Conservation (phyloP, 1,140 invertebrate genomes). For the Drosophila bocqueti region DNA sequence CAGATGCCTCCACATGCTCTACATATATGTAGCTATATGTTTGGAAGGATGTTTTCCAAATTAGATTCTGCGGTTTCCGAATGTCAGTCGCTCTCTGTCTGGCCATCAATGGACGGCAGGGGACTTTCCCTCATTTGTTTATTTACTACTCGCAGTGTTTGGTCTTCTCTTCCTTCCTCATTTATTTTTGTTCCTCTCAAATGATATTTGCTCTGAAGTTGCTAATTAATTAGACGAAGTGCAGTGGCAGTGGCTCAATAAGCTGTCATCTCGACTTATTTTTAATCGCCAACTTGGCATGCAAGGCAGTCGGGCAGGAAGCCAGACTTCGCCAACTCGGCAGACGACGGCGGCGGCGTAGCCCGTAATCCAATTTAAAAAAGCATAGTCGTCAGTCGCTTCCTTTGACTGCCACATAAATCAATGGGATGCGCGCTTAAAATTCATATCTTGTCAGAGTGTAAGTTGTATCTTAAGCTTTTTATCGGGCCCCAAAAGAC, state of each 20-base stretch:
- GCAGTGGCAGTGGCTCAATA: conserved; percentile 26
- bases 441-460: conserved; percentile 81
- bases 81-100: conserved; percentile 39
- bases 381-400: conserved; percentile 53
- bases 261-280: conserved; percentile 47
- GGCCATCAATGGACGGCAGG: background rate
- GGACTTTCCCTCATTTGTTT: conserved; percentile 48
- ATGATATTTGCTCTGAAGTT: conserved; percentile 44
- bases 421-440: conserved; percentile 72
- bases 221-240: conserved; percentile 66
- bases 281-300: conserved; percentile 63
- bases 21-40: conserved; percentile 8
- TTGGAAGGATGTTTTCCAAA: conserved; percentile 54
- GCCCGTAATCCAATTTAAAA: conserved; percentile 80
- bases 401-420: conserved; percentile 63
- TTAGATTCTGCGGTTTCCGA: conserved; percentile 71
- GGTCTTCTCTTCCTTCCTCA: background rate
- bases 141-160: conserved; percentile 40
- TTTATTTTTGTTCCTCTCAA: conserved; percentile 20
- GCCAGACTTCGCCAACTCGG: conserved; percentile 13
- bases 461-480: conserved; percentile 82
- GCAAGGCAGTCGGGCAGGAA: conserved; percentile 48
- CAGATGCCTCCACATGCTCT: conserved; percentile 63
- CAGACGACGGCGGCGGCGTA: conserved; percentile 14
- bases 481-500: conserved; percentile 73